phyloP scores from a whole-genome alignment of 1,140 invertebrate species.

The Pygmarrhopalites habei region DNA sequence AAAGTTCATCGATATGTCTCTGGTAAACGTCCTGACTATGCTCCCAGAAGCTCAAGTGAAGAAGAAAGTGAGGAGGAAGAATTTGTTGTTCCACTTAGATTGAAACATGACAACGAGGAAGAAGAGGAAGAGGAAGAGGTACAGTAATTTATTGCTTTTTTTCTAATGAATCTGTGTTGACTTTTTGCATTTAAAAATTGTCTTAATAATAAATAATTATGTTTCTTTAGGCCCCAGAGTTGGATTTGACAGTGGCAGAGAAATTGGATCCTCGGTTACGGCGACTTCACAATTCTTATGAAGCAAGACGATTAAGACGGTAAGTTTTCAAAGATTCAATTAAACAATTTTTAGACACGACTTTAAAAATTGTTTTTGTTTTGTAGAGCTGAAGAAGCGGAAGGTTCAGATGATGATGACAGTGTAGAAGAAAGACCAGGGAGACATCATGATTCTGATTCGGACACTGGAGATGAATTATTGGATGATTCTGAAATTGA shows the following conservation, averaged over 20 bases:
- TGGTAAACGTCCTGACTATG: slow-evolving; percentile 88
- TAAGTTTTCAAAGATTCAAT: slow-evolving; percentile 46
- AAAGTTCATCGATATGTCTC: slow-evolving; percentile 90
- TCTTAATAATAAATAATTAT: neutral
- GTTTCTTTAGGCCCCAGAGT: slow-evolving; percentile 43
- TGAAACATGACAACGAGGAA: slow-evolving; percentile 36
- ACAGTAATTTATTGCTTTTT: neutral
- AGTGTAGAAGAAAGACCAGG: slow-evolving; percentile 44
- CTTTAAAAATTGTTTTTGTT: slow-evolving; percentile 18
- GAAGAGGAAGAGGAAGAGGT: slow-evolving; percentile 34
- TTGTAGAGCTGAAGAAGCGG: slow-evolving; percentile 59
- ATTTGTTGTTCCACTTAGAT: slow-evolving; percentile 58
- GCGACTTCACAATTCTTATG: slow-evolving; percentile 47
- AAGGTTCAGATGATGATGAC: slow-evolving; percentile 60
- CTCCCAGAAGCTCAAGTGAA: slow-evolving; percentile 67
- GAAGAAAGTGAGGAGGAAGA: slow-evolving; percentile 80
- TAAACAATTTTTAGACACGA: slow-evolving; percentile 43
- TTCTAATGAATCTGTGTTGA: neutral
- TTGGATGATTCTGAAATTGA: slow-evolving; percentile 77
- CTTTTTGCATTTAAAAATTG: too few species aligned
- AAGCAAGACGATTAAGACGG: slow-evolving; percentile 45
- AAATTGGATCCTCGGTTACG: slow-evolving; percentile 69
- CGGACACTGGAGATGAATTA: slow-evolving; percentile 55
- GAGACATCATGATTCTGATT: slow-evolving; percentile 40
- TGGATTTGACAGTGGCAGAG: slow-evolving; percentile 37